Percentiles rank a stretch among this genome's conserved stretches.
Evolutionary conservation across 2,113 vertebrate genomes (phyloP).

Genomic region (Xiphophorus maculatus): DNA sequence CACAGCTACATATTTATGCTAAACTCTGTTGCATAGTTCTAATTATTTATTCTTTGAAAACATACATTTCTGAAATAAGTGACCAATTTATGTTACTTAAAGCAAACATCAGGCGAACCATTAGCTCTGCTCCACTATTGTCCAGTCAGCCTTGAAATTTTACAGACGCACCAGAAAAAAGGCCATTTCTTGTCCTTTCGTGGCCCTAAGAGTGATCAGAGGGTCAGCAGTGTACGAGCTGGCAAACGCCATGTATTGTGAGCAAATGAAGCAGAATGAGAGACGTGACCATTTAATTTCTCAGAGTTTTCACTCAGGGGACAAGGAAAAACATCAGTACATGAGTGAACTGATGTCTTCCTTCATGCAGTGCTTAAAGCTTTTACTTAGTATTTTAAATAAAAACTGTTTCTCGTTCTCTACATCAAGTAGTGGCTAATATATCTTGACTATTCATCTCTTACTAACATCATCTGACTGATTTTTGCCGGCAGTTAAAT

Average conservation of each 20-base stretch:
- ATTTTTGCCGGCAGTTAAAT: too few species aligned
- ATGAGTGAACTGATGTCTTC: not conserved
- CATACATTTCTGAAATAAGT: not conserved
- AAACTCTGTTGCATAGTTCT: not conserved
- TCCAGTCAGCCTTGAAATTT: not conserved
- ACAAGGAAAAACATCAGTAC: not conserved
- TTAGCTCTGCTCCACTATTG: not conserved
- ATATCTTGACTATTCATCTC: not conserved
- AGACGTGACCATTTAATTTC: not conserved
- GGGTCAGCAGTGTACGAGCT: not conserved
- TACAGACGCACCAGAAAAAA: not conserved
- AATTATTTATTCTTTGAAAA: not conserved
- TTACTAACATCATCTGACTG: too few species aligned
- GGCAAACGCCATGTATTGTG: not conserved
- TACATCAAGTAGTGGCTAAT: not conserved
- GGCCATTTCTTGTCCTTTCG: not conserved
- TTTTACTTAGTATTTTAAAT: not conserved
- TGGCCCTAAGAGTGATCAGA: not conserved
- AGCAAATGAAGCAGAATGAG: not conserved
- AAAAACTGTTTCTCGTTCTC: not conserved
- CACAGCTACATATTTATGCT: not conserved
- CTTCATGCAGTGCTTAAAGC: not conserved
- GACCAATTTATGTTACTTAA: not conserved
- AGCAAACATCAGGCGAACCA: not conserved
- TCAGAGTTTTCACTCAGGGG: not conserved